Conservation (phyloP, 1,140 invertebrate genomes). For the Limonius californicus region DNA sequence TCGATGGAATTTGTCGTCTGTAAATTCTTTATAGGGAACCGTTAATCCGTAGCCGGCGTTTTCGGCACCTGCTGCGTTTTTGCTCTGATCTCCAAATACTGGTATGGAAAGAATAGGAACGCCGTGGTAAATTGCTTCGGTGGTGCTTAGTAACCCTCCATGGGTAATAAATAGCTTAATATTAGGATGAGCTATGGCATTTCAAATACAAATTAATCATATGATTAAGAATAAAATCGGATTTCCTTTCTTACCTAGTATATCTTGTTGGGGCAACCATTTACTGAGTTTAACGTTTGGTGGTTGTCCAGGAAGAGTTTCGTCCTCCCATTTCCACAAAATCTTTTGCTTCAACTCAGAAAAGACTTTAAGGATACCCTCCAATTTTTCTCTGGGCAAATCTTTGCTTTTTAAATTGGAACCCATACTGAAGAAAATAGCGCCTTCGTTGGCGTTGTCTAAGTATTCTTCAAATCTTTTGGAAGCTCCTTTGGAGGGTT, state of each 20-base stretch:
- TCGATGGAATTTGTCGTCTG: too few relatives aligned
- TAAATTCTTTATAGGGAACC: too few relatives aligned
- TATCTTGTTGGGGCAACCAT: slow-evolving; percentile 69
- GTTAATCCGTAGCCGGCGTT: too few relatives aligned
- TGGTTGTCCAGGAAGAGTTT: slow-evolving; percentile 51
- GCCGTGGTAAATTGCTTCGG: too few relatives aligned
- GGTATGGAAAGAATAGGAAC: too few relatives aligned
- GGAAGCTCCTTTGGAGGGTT: slow-evolving; percentile 43
- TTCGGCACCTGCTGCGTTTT: too few relatives aligned
- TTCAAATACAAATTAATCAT: too few relatives aligned
- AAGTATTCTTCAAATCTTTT: slow-evolving; percentile 49
- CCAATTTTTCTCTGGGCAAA: slow-evolving; percentile 40
- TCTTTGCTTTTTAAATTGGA: slow-evolving; percentile 51
- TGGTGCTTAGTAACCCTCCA: too few relatives aligned
- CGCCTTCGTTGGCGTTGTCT: slow-evolving; percentile 49
- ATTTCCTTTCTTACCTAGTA: slow-evolving; percentile 53
- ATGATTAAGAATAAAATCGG: too few relatives aligned
- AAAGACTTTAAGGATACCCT: slow-evolving; percentile 41
- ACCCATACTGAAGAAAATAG: slow-evolving; percentile 57
- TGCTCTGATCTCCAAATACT: too few relatives aligned
- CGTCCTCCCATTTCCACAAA: slow-evolving; percentile 66
- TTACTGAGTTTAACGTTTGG: slow-evolving; percentile 59
- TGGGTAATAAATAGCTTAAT: too few relatives aligned
- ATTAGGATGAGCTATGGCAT: too few relatives aligned
- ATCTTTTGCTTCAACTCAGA: slow-evolving; percentile 51